These are phyloP conservation scores for Rhinogobio ventralis DNA, from an alignment of 2,797 vertebrate genomes.

Conservation along the genomic window DNA sequence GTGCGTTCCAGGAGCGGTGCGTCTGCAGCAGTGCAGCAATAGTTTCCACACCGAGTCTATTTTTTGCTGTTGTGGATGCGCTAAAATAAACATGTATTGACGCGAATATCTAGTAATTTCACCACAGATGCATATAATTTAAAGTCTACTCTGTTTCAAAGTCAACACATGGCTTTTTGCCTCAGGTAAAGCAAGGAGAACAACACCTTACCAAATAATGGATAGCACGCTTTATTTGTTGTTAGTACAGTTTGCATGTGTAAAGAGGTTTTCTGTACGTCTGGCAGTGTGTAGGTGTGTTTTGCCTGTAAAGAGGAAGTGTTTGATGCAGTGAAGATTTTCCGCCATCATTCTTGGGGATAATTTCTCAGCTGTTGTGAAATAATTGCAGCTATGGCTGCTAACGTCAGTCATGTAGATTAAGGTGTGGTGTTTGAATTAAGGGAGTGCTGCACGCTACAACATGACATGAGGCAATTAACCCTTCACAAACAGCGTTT, in stretches of 20 bases:
- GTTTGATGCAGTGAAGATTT: slow-evolving; percentile 20
- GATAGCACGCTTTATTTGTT: neutral
- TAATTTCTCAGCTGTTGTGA: slow-evolving; percentile 26
- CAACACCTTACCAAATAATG: too few relatives aligned
- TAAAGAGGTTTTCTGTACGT: neutral
- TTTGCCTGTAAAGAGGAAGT: slow-evolving; percentile 35
- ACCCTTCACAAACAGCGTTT: neutral
- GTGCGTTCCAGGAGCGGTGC: too few relatives aligned
- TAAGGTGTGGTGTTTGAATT: slow-evolving; percentile 45
- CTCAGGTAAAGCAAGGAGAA: too few relatives aligned
- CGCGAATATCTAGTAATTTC: too few relatives aligned
- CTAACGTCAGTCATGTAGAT: slow-evolving; percentile 29
- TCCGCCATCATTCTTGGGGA: neutral
- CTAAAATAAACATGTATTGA: too few relatives aligned
- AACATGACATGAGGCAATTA: slow-evolving; percentile 14
- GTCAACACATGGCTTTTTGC: too few relatives aligned
- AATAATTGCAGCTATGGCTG: slow-evolving; percentile 30
- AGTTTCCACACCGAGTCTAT: too few relatives aligned
- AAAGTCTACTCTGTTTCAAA: too few relatives aligned
- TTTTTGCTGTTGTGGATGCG: too few relatives aligned
- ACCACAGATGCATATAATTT: too few relatives aligned
- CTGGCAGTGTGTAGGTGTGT: neutral
- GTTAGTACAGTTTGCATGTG: neutral
- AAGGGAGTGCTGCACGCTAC: neutral
- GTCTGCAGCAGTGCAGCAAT: too few relatives aligned